A percentile compares a stretch with the other conserved stretches of the same genome.
phyloP scores from a whole-genome alignment of 23 tunicate species.

The Pegea sp. region DNA sequence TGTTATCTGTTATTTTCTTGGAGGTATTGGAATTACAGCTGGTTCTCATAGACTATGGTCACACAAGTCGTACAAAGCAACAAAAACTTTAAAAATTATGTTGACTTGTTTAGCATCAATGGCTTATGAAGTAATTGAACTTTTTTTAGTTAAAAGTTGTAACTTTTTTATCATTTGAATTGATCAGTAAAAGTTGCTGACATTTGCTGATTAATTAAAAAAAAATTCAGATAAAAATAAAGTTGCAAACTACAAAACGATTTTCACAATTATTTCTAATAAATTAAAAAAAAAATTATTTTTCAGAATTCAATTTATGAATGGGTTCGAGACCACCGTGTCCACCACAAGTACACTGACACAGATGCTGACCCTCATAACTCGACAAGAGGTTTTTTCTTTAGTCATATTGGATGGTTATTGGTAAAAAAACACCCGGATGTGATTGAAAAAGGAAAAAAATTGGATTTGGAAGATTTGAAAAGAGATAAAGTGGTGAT shows the following conservation, averaged over 20 bases:
- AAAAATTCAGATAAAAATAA: too few species aligned
- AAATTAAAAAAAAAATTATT: too few species aligned
- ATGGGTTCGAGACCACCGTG: conserved; percentile 69
- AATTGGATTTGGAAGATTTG: conserved; percentile 25
- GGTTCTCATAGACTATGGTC: conserved; percentile 77
- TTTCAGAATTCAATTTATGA: conserved; percentile 61
- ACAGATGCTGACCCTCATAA: conserved; percentile 83
- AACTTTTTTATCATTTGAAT: too few species aligned
- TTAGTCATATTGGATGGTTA: conserved; percentile 76
- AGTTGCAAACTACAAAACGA: too few species aligned
- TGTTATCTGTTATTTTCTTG: conserved; percentile 3
- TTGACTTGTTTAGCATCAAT: conserved; percentile 20
- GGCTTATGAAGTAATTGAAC: conserved; percentile 31
- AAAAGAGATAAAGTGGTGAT: conserved; percentile 45
- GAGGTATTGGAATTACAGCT: conserved; percentile 45
- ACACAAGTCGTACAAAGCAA: conserved; percentile 79
- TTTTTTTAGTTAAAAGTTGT: neutral
- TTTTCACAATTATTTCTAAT: too few species aligned
- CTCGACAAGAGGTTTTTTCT: conserved; percentile 54
- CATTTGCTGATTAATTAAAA: too few species aligned
- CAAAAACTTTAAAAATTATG: conserved; percentile 27
- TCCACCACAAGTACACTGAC: conserved; percentile 65
- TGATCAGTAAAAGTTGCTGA: too few species aligned
- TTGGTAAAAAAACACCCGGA: conserved; percentile 72
- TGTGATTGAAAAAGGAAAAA: conserved; percentile 35